Evolutionary conservation across 2,797 vertebrate species (phyloP), one percentile per base, ranked within the genome.

Genomic region (Urocyon cinereoargenteus): DNA sequence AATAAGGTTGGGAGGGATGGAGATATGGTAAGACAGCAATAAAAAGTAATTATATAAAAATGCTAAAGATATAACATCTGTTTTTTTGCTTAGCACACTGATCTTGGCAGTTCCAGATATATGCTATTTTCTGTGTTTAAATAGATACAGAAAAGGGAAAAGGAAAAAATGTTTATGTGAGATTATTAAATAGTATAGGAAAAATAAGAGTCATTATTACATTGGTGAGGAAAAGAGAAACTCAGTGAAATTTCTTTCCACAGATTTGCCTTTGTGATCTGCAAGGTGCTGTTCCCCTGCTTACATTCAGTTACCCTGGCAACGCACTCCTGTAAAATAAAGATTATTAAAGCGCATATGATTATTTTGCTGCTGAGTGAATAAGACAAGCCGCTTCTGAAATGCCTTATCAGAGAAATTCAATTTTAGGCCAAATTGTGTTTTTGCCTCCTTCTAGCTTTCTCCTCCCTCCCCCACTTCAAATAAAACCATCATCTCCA

Each of bases 281-380:
- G 99, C 98, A 98, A 98, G 98, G 98, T 99, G 98, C 98, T 98
- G 98, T 98, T 99, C 98, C 98, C 98, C 98, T 98, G 98, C 98
- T 99, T 99, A 98, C 98, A 98, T 98, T 98, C 98, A 10, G 99
- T 99, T 99, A 98, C 99, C 99, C 98, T 99, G 98, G 99, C 98
- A 99, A 99, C 99, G 59, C 98, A 98, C 98, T 98, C 98, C 99
- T 99, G 99, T 99, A 99, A 99, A 99, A 99, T 99, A 99, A 99
- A 99, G 99, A 99, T 99, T 99, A 99, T 99, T 99, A 99, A 99
- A 99, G 98, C 98, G 98, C 99, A 99, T 99, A 98, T 99, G 99
- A 99, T 99, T 99, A 99, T 99, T 99, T 98, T 98, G 99, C 98
- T 98, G 98, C 98, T 98, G 98, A 98, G 98, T 98, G 98, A 98